These are phyloP conservation scores for Pantherophis alleghaniensis DNA, from an alignment of 2,797 vertebrate genomes.

Conservation along the genomic window DNA sequence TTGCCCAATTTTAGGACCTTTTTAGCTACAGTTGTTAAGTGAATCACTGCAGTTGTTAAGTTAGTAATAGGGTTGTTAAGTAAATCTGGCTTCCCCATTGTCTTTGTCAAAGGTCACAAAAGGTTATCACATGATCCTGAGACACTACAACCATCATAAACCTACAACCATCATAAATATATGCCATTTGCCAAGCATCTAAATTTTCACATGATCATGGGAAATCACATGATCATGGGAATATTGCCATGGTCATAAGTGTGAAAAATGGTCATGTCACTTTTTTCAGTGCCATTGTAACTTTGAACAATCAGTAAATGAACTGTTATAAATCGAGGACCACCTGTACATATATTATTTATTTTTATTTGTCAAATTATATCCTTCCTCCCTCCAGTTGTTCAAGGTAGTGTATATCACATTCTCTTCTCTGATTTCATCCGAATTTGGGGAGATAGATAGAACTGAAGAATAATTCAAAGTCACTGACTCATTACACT, in stretches of 20 bases:
- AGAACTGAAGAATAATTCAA: background rate
- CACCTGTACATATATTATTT: background rate
- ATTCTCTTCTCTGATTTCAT: background rate
- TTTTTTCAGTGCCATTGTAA: background rate
- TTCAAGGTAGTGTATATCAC: background rate
- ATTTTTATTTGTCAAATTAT: background rate
- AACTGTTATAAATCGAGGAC: background rate
- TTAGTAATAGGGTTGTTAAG: too few species aligned
- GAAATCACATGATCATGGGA: too few species aligned
- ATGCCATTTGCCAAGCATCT: too few species aligned
- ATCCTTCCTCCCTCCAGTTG: background rate
- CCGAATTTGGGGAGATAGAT: background rate
- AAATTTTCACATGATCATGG: too few species aligned
- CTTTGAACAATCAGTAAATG: background rate
- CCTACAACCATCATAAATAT: too few species aligned
- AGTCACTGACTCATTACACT: background rate
- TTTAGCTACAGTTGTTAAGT: too few species aligned
- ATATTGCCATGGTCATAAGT: background rate
- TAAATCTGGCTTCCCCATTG: too few species aligned
- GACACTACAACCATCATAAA: too few species aligned
- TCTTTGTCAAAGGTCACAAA: too few species aligned
- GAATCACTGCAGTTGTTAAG: too few species aligned
- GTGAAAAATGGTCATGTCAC: background rate
- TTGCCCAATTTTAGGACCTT: too few species aligned
- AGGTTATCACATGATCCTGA: too few species aligned